Evolutionary conservation across 2,113 vertebrate genomes (phyloP), one percentile per base, ranked within the genome.

Genomic region (Laticauda laticaudata): DNA sequence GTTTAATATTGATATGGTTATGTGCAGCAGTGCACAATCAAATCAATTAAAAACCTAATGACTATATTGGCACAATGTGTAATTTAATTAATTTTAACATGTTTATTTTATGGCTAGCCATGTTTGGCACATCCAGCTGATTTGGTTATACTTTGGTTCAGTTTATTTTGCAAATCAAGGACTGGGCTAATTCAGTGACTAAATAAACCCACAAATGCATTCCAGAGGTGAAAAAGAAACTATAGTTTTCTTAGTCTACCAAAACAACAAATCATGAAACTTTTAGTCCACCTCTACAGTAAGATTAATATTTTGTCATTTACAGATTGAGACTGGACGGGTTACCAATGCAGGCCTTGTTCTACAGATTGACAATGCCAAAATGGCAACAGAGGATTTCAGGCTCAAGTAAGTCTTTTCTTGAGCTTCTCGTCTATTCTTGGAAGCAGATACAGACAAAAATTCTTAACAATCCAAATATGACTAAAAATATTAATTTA

Each of bases 341-440:
- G 92, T 97, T 93, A 95, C 95, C 93, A 98, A 98, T 0, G 98
- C 98, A n/a, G 96, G 96, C 24, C 95, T 98, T 87, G 93, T 97
- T 9, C 94, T 98, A 23, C 98, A 98, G 90, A 98, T 98, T 2
- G 98, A 98, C 96, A 98, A 98, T 0, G 98, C 98, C 24, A 97
- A 94, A 94, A 98, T 98, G 95, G 98, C 98, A 8, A 96, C 97
- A 21, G 98, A 98, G 61, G 98, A 98, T 97, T 98, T 98, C 96
- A 97, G 95, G 89, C 96, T 98, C 96, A 98, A 98, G 98, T 98
- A 97, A 97, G 98, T 90, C 75, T 88, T 93, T 94, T 93, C 94
- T 85, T 94, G 24, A 8, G 89, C 81, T 92, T 24, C 89, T 75
- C 2, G 2, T 53, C 54, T 85, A 69, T 51, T 39, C 88, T 59